Percentiles rank a stretch among this genome's conserved stretches.
phyloP scores from a whole-genome alignment of 2,888 invertebrate species.

The Melitaea athalia region DNA sequence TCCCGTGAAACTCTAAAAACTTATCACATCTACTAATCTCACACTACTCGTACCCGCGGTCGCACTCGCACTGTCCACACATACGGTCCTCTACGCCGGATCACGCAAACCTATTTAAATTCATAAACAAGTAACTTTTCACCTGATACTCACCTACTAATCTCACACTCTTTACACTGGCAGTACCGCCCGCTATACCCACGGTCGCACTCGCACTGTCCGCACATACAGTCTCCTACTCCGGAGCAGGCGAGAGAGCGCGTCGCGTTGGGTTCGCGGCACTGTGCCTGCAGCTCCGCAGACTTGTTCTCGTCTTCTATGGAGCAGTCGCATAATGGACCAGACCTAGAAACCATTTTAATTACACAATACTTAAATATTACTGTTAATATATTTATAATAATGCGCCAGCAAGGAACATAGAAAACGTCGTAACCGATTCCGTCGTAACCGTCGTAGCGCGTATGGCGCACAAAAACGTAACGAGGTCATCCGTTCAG shows the following conservation, averaged over 20 bases:
- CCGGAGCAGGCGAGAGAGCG: slow-evolving; percentile 83
- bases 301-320: slow-evolving; percentile 71
- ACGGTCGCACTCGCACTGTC: slow-evolving; percentile 86
- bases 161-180: slow-evolving; percentile 83
- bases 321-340: slow-evolving; percentile 80
- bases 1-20: too few species aligned
- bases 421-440: too few species aligned
- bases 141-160: slow-evolving; percentile 65
- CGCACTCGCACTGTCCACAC: slow-evolving; percentile 76
- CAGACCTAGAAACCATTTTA: slow-evolving; percentile 65
- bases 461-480: too few species aligned
- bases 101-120: slow-evolving; percentile 69
- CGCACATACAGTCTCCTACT: slow-evolving; percentile 90
- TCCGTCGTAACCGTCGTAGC: too few species aligned
- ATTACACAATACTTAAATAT: not conserved
- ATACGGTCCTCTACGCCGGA: slow-evolving; percentile 89
- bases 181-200: slow-evolving; percentile 84
- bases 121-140: not conserved
- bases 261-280: slow-evolving; percentile 65
- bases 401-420: too few species aligned
- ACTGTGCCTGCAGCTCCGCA: slow-evolving; percentile 60
- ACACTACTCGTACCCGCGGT: not conserved
- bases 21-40: too few species aligned
- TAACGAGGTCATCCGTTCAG: too few species aligned
- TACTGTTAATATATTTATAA: too few species aligned